Percentiles rank a stretch among this genome's conserved stretches.
phyloP scores from a whole-genome alignment of 2,113 vertebrate species.

The Lepisosteus osseus region DNA sequence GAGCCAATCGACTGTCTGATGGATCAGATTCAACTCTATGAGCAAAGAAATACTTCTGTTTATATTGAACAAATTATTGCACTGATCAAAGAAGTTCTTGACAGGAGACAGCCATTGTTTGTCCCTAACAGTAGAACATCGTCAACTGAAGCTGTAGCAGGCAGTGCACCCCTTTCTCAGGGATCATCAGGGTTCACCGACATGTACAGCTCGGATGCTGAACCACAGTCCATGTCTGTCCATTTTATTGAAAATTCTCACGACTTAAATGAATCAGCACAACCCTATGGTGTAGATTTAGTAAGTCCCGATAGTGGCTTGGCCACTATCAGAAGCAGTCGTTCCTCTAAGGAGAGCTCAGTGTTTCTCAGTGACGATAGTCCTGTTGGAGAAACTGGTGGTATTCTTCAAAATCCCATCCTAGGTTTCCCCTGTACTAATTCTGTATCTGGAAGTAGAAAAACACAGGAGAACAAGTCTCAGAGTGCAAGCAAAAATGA shows the following conservation, averaged over 20 bases:
- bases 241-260: slow-evolving; percentile 72
- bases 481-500: slow-evolving; percentile 57
- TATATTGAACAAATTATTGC: slow-evolving; percentile 73
- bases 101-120: slow-evolving; percentile 72
- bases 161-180: slow-evolving; percentile 89
- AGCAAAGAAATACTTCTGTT: slow-evolving; percentile 60
- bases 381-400: slow-evolving; percentile 72
- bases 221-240: slow-evolving; percentile 67
- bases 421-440: slow-evolving; percentile 74
- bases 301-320: slow-evolving; percentile 90
- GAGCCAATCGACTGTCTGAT: slow-evolving; percentile 69
- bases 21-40: slow-evolving; percentile 77
- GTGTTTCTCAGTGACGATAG: slow-evolving; percentile 94
- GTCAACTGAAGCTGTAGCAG: slow-evolving; percentile 90
- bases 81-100: slow-evolving; percentile 79
- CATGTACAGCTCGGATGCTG: slow-evolving; percentile 83
- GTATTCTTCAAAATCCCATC: slow-evolving; percentile 73
- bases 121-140: slow-evolving; percentile 84
- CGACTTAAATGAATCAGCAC: slow-evolving; percentile 61
- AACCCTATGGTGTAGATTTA: slow-evolving; percentile 74
- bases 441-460: slow-evolving; percentile 69
- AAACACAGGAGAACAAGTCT: slow-evolving; percentile 71
- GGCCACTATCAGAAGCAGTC: slow-evolving; percentile 88
- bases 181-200: slow-evolving; percentile 90
- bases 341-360: slow-evolving; percentile 91